Evolutionary conservation across 2,888 invertebrate species (phyloP), one percentile per base, ranked within the genome.

Genomic region (Polydrusus pterygomalis): DNA sequence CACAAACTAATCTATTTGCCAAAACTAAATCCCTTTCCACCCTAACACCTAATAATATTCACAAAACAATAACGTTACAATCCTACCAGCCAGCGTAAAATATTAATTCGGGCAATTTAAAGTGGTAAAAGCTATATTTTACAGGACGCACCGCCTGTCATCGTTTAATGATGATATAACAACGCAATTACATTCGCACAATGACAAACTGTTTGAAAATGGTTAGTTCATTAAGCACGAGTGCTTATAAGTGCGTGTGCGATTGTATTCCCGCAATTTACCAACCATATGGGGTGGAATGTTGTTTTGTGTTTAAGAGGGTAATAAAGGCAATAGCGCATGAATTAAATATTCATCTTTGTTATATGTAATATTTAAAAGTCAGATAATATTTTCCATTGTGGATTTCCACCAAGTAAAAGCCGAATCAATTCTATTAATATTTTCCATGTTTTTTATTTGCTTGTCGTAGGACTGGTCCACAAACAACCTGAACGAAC

Each of bases 121-220:
- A 75, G 69, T 71, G 71, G 71, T 63, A 72, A 75, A 49, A 72
- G 67, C 69, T 30, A 77, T 77, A 77, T 75, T 75, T 78, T 63
- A 75, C 45, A 72, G 79, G 70, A 72, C 67, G 74, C 78, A 77
- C 76, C 78, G 79, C 80, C 78, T 81, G 83, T 81, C 82, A 82
- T 80, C 81, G 78, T 78, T 78, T 83, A 84, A 83, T 82, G 84
- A 83, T 83, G 82, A 83, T 82, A 83, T 83, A 84, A 84, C 83
- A 81, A 82, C 79, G 82, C 83, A 82, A 83, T 83, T 83, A 83
- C 80, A 81, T 81, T 81, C 81, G 80, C 82, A 84, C 83, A 83
- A 83, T 84, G 83, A 84, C 82, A 83, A 84, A 84, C 84, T 83
- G 83, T 84, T 84, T 82, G 83, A 80, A 83, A 83, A 83, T 82